phyloP scores from a whole-genome alignment of 2,113 vertebrate species.

The Tyto alba region DNA sequence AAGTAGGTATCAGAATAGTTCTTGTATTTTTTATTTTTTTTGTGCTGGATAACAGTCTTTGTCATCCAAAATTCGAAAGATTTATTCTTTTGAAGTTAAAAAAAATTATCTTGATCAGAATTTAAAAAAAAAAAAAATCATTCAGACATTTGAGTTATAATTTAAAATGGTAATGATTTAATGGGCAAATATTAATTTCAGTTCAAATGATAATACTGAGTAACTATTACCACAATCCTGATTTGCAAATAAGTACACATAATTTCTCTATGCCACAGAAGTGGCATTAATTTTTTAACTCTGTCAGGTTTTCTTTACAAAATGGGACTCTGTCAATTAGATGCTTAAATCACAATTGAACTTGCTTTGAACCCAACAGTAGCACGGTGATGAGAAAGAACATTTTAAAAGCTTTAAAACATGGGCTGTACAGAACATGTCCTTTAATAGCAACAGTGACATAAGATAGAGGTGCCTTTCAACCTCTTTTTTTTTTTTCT shows the following conservation, averaged over 20 bases:
- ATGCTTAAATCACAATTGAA: background rate
- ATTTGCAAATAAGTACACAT: background rate
- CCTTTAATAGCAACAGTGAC: conserved; percentile 7
- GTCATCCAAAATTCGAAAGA: background rate
- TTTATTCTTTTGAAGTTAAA: background rate
- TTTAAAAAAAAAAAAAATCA: background rate
- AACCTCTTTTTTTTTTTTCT: background rate
- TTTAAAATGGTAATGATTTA: background rate
- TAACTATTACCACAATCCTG: background rate
- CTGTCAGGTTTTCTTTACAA: background rate
- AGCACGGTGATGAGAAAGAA: background rate
- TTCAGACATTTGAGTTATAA: background rate
- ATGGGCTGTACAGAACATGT: background rate
- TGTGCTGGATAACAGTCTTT: background rate
- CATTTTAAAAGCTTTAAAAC: background rate
- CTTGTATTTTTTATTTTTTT: background rate
- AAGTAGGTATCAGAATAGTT: background rate
- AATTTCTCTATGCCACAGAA: background rate
- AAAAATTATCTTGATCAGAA: background rate
- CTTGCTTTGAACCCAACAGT: background rate
- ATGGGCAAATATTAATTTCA: background rate
- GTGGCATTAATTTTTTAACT: background rate
- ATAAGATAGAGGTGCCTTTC: background rate
- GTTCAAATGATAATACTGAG: background rate
- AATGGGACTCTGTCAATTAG: background rate